phyloP scores from a whole-genome alignment of 2,797 vertebrate species.

The Chanos chanos region DNA sequence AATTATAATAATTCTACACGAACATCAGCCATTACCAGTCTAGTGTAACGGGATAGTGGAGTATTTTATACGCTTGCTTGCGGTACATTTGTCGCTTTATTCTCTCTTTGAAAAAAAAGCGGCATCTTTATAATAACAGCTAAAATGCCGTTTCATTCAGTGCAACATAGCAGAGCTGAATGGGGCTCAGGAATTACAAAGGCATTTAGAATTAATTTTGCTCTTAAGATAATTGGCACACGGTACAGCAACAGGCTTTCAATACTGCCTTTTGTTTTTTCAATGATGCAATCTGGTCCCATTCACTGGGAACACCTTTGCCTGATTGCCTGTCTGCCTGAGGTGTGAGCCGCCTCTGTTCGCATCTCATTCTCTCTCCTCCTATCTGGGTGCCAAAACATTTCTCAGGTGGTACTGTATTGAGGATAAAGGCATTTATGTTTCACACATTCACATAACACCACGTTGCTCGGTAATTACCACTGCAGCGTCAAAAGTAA shows the following conservation, averaged over 20 bases:
- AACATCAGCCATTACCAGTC: conserved; percentile 62
- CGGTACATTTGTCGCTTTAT: conserved; percentile 48
- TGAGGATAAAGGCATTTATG: conserved; percentile 31
- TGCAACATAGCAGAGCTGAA: conserved; percentile 49
- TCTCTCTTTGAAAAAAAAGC: conserved; percentile 50
- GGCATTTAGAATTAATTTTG: conserved; percentile 57
- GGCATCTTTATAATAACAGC: conserved; percentile 49
- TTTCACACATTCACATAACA: conserved; percentile 40
- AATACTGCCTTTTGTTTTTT: conserved; percentile 36
- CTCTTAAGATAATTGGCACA: conserved; percentile 52
- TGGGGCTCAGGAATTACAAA: conserved; percentile 47
- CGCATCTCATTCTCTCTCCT: conserved; percentile 30
- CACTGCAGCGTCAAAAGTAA: conserved; percentile 48
- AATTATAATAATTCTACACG: conserved; percentile 71
- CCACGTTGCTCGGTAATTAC: conserved; percentile 35
- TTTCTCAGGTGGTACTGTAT: conserved; percentile 26
- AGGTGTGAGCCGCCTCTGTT: background rate
- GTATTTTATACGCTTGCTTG: conserved; percentile 61
- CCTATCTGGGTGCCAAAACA: conserved; percentile 49
- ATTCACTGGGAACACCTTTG: conserved; percentile 43
- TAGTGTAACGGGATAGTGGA: conserved; percentile 50
- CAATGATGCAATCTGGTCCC: conserved; percentile 45
- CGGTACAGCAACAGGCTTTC: conserved; percentile 31
- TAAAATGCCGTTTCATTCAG: conserved; percentile 51
- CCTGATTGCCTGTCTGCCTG: conserved; percentile 41